These are phyloP conservation scores for Ateles fusciceps DNA, from an alignment of 2,797 vertebrate species.

Conservation along the genomic window DNA sequence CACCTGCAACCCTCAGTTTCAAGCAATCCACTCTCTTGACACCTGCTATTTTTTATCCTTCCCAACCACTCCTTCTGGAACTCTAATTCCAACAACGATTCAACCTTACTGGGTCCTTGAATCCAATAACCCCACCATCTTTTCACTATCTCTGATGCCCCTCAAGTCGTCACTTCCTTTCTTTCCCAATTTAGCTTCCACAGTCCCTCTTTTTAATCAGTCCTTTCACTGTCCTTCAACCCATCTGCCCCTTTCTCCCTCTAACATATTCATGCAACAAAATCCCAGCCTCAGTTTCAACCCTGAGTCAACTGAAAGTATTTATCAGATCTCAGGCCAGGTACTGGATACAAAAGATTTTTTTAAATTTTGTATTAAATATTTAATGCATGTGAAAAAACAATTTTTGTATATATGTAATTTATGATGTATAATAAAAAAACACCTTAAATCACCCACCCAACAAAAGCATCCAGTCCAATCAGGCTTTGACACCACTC, in stretches of 20 bases:
- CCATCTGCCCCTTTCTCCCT: neutral
- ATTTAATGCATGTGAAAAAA: constrained; percentile 13
- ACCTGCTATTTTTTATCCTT: neutral
- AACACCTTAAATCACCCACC: neutral
- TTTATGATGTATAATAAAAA: neutral
- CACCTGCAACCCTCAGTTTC: neutral
- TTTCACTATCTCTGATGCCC: neutral
- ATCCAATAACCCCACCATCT: neutral
- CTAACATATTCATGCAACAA: neutral
- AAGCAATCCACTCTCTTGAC: neutral
- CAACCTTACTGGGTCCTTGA: neutral
- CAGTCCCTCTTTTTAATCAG: neutral
- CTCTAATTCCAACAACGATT: neutral
- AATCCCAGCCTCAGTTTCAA: constrained; percentile 1
- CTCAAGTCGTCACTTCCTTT: neutral
- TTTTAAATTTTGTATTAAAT: neutral
- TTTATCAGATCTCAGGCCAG: neutral
- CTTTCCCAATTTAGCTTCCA: neutral
- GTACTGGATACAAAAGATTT: neutral
- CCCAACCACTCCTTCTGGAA: constrained; percentile 18
- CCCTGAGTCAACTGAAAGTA: neutral
- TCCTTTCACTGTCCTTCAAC: neutral
- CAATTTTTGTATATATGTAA: neutral
- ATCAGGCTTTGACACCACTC: neutral
- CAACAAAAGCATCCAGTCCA: neutral